These are phyloP conservation scores for Mizuhopecten yessoensis DNA, from an alignment of 1,140 invertebrate species.

Conservation along the genomic window DNA sequence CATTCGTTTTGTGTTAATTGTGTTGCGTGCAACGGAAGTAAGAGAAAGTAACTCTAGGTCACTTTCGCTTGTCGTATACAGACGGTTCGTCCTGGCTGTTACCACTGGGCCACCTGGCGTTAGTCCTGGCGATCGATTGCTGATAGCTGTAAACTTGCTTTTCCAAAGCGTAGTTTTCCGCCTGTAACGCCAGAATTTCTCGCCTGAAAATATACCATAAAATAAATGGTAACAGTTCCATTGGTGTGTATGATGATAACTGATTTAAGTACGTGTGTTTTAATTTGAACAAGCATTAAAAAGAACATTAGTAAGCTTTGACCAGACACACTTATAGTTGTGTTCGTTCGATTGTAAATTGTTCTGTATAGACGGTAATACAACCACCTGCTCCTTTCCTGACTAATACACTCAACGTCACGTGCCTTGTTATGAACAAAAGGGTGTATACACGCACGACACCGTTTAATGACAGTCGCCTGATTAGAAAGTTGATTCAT, in stretches of 20 bases:
- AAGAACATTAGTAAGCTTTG: background rate
- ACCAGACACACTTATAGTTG: background rate
- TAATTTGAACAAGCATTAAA: background rate
- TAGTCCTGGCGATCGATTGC: constrained; percentile 88
- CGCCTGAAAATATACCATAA: constrained; percentile 85
- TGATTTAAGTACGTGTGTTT: background rate
- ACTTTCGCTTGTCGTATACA: background rate
- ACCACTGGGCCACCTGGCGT: constrained; percentile 61
- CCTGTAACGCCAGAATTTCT: constrained; percentile 92
- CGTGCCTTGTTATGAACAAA: no score
- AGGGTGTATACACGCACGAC: background rate
- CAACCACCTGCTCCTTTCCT: no score
- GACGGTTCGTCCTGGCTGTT: background rate
- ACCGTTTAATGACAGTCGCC: background rate
- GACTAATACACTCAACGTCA: no score
- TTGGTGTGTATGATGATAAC: background rate
- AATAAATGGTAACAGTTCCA: background rate
- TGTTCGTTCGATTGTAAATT: background rate
- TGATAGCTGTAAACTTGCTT: constrained; percentile 94
- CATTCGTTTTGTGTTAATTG: no score
- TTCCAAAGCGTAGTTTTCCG: constrained; percentile 93
- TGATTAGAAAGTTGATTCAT: background rate
- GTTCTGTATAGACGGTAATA: no score
- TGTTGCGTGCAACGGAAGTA: background rate
- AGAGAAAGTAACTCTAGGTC: background rate